Evolutionary conservation across 2,113 vertebrate species (phyloP).

Genomic region (Lota lota): DNA sequence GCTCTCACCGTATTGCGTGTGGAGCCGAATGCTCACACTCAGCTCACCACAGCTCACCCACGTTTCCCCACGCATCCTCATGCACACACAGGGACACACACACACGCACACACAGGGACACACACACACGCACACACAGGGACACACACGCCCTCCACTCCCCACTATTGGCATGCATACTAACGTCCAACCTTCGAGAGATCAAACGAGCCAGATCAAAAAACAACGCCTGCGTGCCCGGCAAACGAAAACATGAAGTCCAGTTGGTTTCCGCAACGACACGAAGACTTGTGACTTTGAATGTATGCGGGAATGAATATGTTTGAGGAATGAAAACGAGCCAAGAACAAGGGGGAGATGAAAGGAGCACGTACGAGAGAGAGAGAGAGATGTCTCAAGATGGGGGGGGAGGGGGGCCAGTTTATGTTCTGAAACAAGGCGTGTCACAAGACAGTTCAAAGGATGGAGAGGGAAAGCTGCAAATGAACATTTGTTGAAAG

Average conservation of each 20-base stretch:
- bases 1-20: too few relatives aligned
- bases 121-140: neutral
- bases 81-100: too few relatives aligned
- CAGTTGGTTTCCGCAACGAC: too few relatives aligned
- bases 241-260: too few relatives aligned
- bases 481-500: constrained; percentile 26
- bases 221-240: neutral
- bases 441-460: neutral
- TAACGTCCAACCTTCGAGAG: neutral
- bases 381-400: constrained; percentile 5
- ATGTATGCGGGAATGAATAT: too few relatives aligned
- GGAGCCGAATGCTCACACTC: too few relatives aligned
- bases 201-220: neutral
- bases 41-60: too few relatives aligned
- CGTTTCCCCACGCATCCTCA: too few relatives aligned
- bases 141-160: neutral
- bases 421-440: constrained; percentile 6
- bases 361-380: neutral
- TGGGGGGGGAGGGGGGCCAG: neutral
- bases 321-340: too few relatives aligned
- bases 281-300: too few relatives aligned
- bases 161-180: neutral
- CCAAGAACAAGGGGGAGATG: too few relatives aligned
- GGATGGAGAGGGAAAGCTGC: neutral
- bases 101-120: too few relatives aligned